Evolutionary conservation across 2,888 invertebrate genomes (phyloP).

Genomic region (Ceriagrion tenellum): DNA sequence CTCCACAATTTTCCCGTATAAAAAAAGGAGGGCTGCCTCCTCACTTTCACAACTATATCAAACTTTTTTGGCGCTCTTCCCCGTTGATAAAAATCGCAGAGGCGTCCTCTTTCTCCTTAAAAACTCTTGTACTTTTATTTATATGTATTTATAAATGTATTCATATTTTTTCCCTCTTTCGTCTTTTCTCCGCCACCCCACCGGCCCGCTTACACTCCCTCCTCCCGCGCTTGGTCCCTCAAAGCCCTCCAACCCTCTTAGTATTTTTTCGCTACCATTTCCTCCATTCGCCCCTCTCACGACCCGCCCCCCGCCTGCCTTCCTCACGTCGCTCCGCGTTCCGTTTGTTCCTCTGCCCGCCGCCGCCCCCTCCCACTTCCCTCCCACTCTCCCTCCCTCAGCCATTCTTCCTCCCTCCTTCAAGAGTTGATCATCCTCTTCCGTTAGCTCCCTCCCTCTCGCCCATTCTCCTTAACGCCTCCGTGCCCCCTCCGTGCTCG

Average conservation of each 20-base stretch:
- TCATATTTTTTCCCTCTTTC: background rate
- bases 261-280: background rate
- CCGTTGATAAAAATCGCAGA: conserved; percentile 55
- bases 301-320: background rate
- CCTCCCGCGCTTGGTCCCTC: background rate
- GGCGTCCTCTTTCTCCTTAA: background rate
- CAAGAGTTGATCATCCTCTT: conserved; percentile 35
- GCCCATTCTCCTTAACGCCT: background rate
- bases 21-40: background rate
- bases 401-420: background rate
- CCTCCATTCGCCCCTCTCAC: background rate
- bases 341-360: background rate
- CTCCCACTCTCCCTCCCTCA: background rate
- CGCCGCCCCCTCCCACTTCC: background rate
- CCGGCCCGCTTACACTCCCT: background rate
- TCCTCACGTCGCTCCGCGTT: background rate
- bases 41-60: conserved; percentile 19
- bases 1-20: background rate
- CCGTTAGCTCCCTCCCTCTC: conserved; percentile 6
- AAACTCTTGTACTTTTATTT: background rate
- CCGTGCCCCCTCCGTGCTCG: background rate
- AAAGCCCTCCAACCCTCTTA: background rate
- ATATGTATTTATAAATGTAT: background rate
- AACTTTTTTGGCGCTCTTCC: background rate
- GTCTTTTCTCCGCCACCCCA: background rate